These are phyloP conservation scores for Melipona bicolor DNA, from an alignment of 2,888 invertebrate species.

Conservation along the genomic window DNA sequence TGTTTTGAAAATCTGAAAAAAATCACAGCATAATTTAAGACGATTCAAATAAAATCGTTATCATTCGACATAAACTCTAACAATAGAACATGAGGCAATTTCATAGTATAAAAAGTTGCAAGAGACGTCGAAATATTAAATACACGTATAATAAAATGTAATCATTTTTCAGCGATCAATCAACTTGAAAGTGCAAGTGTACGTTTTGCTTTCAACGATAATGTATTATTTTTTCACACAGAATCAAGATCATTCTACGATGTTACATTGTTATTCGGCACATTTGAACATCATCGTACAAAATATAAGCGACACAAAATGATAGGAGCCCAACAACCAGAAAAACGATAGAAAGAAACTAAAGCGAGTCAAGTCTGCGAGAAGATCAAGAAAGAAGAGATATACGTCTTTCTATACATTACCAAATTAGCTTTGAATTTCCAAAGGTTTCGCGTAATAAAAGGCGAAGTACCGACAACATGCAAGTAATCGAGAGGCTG, in stretches of 20 bases:
- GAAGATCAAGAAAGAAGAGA: too few species aligned
- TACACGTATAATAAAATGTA: neutral
- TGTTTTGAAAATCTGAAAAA: constrained; percentile 26
- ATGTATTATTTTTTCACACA: neutral
- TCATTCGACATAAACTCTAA: neutral
- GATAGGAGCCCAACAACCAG: neutral
- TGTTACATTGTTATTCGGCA: constrained; percentile 9
- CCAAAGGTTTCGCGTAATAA: constrained; percentile 32
- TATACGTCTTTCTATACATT: constrained; percentile 27
- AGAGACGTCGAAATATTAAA: too few species aligned
- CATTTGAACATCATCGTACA: constrained; percentile 3
- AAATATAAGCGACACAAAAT: neutral
- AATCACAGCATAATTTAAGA: neutral
- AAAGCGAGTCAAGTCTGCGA: neutral
- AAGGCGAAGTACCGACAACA: constrained; percentile 49
- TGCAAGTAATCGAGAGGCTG: constrained; percentile 37
- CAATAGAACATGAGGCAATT: too few species aligned
- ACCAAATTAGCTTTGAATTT: constrained; percentile 54
- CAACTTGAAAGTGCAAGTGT: neutral
- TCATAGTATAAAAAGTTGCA: neutral
- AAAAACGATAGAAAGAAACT: neutral
- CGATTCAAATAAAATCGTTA: neutral
- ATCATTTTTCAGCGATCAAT: neutral
- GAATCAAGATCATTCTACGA: constrained; percentile 6
- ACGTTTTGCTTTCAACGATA: neutral